These are phyloP conservation scores for Tyto alba DNA, from an alignment of 2,113 vertebrate genomes.

Conservation along the genomic window DNA sequence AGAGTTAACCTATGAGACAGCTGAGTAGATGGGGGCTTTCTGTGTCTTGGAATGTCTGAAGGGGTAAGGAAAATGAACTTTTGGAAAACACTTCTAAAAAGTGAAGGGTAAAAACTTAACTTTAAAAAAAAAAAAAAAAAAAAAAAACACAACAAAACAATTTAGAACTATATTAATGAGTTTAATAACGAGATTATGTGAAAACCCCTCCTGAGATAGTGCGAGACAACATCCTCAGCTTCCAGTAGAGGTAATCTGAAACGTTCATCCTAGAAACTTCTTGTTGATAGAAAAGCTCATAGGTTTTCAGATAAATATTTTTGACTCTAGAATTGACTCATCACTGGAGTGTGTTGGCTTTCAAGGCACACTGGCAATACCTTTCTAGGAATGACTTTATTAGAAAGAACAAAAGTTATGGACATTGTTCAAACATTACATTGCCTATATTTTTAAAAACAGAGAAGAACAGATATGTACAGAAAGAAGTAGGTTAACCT, in stretches of 20 bases:
- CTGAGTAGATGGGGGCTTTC: background rate
- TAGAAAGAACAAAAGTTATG: background rate
- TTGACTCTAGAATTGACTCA: background rate
- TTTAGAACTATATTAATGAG: background rate
- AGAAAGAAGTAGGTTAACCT: background rate
- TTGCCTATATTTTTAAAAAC: background rate
- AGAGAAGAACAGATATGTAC: background rate
- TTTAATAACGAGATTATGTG: background rate
- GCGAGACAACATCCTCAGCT: background rate
- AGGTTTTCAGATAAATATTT: background rate
- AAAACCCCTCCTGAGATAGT: background rate
- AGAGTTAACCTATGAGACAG: background rate
- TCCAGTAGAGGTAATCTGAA: background rate
- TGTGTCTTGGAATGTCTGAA: background rate
- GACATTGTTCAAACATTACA: background rate
- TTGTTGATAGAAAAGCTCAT: background rate
- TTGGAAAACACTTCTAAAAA: background rate
- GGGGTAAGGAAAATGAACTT: background rate
- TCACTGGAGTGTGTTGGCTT: background rate
- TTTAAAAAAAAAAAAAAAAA: background rate
- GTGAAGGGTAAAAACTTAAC: background rate
- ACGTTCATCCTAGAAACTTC: background rate
- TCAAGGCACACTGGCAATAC: background rate
- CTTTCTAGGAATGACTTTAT: background rate
- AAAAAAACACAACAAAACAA: background rate